Percentiles rank a stretch among this genome's conserved stretches.
Conservation (phyloP, 53 echinoderm and acorn worm species). For the Actinopyga echinites region DNA sequence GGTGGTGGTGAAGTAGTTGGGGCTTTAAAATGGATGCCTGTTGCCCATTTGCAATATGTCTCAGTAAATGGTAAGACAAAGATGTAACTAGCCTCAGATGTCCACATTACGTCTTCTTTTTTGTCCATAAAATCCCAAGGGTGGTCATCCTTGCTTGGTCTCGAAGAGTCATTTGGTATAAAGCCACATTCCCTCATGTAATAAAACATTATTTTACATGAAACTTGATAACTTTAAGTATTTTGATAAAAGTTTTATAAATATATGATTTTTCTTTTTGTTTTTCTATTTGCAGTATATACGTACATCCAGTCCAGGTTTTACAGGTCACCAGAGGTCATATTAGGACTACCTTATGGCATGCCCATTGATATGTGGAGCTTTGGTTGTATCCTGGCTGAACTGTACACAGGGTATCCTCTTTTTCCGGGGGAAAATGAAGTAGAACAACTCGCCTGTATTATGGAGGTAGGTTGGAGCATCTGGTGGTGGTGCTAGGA, state of each 20-base stretch:
- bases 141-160: too few relatives aligned
- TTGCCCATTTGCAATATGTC: too few relatives aligned
- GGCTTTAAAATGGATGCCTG: too few relatives aligned
- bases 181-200: too few relatives aligned
- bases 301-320: conserved; percentile 96
- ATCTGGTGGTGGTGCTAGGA: background rate
- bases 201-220: background rate
- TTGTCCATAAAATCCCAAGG: too few relatives aligned
- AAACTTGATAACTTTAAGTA: background rate
- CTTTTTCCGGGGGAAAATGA: conserved; percentile 94
- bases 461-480: conserved; percentile 76
- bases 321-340: conserved; percentile 93
- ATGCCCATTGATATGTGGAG: conserved; percentile 91
- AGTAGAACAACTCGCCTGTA: conserved; percentile 91
- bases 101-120: too few relatives aligned
- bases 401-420: conserved; percentile 91
- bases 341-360: conserved; percentile 83
- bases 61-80: too few relatives aligned
- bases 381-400: conserved; percentile 88
- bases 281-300: conserved; percentile 65
- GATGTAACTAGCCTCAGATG: too few relatives aligned
- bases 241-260: too few relatives aligned
- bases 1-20: too few relatives aligned
- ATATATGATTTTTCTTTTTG: background rate
- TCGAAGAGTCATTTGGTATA: too few relatives aligned